A percentile compares a stretch with the other conserved stretches of the same genome.
Conservation (phyloP, 2,888 invertebrate species). For the Melieria omissa region DNA sequence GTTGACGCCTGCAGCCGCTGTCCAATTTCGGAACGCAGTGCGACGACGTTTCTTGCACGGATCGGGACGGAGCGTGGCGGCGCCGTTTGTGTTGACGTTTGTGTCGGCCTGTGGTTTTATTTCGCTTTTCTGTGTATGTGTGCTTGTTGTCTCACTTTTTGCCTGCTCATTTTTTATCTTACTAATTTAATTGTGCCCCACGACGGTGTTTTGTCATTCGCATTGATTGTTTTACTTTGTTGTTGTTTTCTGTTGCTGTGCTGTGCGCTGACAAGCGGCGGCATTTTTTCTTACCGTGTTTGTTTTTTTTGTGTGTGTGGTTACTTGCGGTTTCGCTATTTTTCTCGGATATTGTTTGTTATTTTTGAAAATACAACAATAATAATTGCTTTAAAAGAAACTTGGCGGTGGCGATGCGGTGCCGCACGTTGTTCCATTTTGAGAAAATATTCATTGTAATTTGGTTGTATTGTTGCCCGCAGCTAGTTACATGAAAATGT, state of each 20-base stretch:
- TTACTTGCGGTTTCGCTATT: not conserved
- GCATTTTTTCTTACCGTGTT: conserved; percentile 13
- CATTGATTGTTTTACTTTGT: conserved; percentile 5
- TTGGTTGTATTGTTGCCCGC: too few species aligned
- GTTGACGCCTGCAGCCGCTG: too few species aligned
- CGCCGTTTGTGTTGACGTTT: not conserved
- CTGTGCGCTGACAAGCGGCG: conserved; percentile 13
- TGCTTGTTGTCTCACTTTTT: too few species aligned
- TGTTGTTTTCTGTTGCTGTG: too few species aligned
- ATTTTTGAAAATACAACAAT: not conserved
- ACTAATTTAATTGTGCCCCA: not conserved
- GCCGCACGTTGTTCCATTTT: too few species aligned
- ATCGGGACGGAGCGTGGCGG: not conserved
- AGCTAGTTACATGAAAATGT: too few species aligned
- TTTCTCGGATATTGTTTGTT: not conserved
- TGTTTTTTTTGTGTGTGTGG: conserved; percentile 6
- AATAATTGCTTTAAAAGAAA: conserved; percentile 14
- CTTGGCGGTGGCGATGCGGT: conserved; percentile 1
- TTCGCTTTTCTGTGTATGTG: not conserved
- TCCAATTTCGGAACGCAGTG: too few species aligned
- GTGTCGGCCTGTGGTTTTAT: not conserved
- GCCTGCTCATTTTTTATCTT: not conserved
- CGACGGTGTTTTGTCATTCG: not conserved
- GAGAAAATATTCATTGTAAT: too few species aligned
- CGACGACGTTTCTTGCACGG: not conserved